Evolutionary conservation across 2,888 invertebrate genomes (phyloP).

Genomic region (Sarcophaga variegata): DNA sequence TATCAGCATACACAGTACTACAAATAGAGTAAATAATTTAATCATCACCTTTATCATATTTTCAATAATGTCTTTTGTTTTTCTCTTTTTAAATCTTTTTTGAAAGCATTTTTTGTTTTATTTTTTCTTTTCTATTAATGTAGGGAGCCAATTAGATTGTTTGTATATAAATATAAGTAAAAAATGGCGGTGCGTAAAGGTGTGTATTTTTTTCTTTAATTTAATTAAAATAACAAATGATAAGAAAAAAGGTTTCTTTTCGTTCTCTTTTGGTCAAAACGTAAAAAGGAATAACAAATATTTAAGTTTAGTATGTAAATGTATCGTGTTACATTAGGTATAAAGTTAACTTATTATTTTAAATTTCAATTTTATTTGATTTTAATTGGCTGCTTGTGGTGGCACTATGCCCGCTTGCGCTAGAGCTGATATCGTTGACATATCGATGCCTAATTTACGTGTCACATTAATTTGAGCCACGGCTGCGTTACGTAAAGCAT

Average conservation of each 20-base stretch:
- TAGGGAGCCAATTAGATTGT: too few relatives aligned
- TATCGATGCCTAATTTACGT: slow-evolving; percentile 87
- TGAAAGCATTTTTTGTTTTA: too few relatives aligned
- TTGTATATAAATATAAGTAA: background rate
- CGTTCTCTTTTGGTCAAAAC: background rate
- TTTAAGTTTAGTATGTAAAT: slow-evolving; percentile 1
- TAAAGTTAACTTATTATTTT: slow-evolving; percentile 34
- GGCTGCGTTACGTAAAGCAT: slow-evolving; percentile 94
- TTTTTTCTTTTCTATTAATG: too few relatives aligned
- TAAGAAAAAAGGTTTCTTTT: slow-evolving; percentile 5
- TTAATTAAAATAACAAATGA: slow-evolving; percentile 25
- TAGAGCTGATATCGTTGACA: slow-evolving; percentile 79
- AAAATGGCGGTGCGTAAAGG: slow-evolving; percentile 7
- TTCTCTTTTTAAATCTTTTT: too few relatives aligned
- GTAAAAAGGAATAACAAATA: slow-evolving; percentile 34
- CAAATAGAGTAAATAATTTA: too few relatives aligned
- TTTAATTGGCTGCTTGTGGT: slow-evolving; percentile 53
- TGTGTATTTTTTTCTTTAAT: slow-evolving; percentile 7
- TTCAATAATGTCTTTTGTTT: too few relatives aligned
- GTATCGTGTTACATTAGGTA: background rate
- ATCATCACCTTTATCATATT: too few relatives aligned
- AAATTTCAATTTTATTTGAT: too few relatives aligned
- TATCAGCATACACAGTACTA: too few relatives aligned
- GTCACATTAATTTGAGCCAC: slow-evolving; percentile 93
- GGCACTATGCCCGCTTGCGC: slow-evolving; percentile 74